These are phyloP conservation scores for Chymomyza amoena DNA, from an alignment of 2,888 invertebrate species.

Conservation along the genomic window DNA sequence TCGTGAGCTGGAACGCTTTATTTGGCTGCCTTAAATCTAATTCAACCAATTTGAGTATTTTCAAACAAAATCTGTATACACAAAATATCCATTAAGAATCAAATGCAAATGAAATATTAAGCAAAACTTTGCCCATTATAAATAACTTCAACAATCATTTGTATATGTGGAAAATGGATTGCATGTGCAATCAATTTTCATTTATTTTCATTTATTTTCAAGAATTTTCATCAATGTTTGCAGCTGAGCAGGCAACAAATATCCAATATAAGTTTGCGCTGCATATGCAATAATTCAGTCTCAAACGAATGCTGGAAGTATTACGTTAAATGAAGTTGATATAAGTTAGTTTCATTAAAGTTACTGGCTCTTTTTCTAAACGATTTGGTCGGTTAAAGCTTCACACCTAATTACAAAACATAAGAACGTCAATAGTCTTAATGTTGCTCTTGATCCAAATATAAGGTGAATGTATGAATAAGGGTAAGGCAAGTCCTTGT, in stretches of 20 bases:
- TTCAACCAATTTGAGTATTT: not conserved
- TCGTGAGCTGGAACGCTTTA: not conserved
- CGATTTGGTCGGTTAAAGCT: no score
- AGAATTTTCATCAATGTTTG: constrained; percentile 27
- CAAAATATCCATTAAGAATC: constrained; percentile 8
- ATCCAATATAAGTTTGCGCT: not conserved
- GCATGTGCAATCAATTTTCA: constrained; percentile 49
- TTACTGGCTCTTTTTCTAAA: not conserved
- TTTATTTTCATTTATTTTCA: constrained; percentile 25
- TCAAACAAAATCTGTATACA: not conserved
- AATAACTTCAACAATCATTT: constrained; percentile 30
- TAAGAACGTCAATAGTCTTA: no score
- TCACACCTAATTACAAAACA: no score
- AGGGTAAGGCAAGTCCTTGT: no score
- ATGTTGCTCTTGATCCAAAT: no score
- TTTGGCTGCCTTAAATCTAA: not conserved
- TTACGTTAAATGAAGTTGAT: not conserved
- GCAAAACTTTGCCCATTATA: constrained; percentile 41
- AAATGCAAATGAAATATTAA: constrained; percentile 36
- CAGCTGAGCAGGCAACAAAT: constrained; percentile 19
- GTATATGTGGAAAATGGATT: constrained; percentile 31
- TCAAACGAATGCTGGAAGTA: not conserved
- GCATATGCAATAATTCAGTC: not conserved
- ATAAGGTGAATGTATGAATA: no score
- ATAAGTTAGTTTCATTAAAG: not conserved